phyloP scores from a whole-genome alignment of 1,140 invertebrate genomes.

The Euwallacea fornicatus region DNA sequence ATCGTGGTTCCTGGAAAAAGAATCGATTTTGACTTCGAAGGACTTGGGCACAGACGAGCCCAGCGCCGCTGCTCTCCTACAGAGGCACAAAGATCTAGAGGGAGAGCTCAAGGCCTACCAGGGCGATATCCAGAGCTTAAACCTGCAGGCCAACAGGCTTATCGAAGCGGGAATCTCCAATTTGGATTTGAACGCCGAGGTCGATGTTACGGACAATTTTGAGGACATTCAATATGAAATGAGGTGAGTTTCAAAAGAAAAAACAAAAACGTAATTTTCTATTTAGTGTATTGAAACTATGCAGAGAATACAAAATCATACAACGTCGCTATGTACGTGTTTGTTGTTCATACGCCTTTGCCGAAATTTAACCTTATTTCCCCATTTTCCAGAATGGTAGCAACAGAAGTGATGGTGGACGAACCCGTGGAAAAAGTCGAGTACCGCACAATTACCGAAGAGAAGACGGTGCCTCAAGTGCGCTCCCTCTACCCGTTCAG shows the following conservation, averaged over 20 bases:
- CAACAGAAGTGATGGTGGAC: slow-evolving; percentile 89
- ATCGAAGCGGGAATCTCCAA: slow-evolving; percentile 66
- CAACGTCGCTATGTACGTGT: too few species aligned
- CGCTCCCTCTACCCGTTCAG: slow-evolving; percentile 86
- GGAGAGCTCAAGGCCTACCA: slow-evolving; percentile 91
- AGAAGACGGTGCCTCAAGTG: slow-evolving; percentile 86
- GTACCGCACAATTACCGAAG: slow-evolving; percentile 81
- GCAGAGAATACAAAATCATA: too few species aligned
- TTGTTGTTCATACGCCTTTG: too few species aligned
- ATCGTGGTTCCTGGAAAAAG: slow-evolving; percentile 95
- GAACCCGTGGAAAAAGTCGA: slow-evolving; percentile 84
- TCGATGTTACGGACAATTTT: slow-evolving; percentile 67
- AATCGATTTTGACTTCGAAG: slow-evolving; percentile 80
- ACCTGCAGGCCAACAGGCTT: slow-evolving; percentile 81
- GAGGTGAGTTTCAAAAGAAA: slow-evolving; percentile 39
- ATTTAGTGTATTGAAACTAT: too few species aligned
- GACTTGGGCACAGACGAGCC: slow-evolving; percentile 91
- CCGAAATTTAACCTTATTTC: too few species aligned
- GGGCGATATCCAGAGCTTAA: slow-evolving; percentile 85
- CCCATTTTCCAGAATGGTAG: slow-evolving; percentile 62
- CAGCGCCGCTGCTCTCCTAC: slow-evolving; percentile 80
- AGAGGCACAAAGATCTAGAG: slow-evolving; percentile 84
- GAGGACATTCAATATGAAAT: slow-evolving; percentile 49
- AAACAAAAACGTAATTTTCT: neutral
- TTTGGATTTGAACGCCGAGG: slow-evolving; percentile 60